Base-by-base conservation (phyloP, 23 tunicate species). In the Styela plicata region DNA sequence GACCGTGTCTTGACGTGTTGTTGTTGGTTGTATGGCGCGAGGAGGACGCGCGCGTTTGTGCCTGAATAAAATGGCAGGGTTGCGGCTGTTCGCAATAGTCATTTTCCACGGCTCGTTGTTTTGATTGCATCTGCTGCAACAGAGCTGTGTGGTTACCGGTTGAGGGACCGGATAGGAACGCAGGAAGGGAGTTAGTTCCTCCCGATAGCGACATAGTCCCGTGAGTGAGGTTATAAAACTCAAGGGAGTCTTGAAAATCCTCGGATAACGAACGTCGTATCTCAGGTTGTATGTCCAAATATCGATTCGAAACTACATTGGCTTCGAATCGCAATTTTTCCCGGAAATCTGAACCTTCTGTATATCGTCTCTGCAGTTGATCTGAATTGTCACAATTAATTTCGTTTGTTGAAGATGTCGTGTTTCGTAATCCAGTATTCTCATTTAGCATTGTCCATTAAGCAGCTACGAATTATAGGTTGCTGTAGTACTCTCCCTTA, bases 31-130 rank as follows among this genome's bases (percentile, higher is more conserved):
- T 30, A 18, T 20, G 27, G 0, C 22, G 0, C 70, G 64, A 16
- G 0, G 63, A 7, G 0, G 68, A 22, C 3, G 34, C 31, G 17
- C 86, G 27, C 0, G 35, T 53, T 5, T 26, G 62, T 34, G 74
- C 36, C 0, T 87, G 82, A 2, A 79, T 86, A 22, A 85, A 79
- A 16, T 79, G 69, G 36, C 71, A 36, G 2, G 35, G 52, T 3
- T 61, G 35, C 2, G 84, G 85, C 18, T 80, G 78, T 17, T 89
- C 94, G 63, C 63, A 85, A 64, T 89, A 89, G 44, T 89, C 94
- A 37, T 89, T 89, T 21, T 89, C 88, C 31, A 89, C 85, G 52
- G 94, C 94, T 33, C 94, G 85, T 67, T 67, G 71, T 22, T 67
- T 67, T 18, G 31, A 27, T 24, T 67, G 71, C 2, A 67, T 19